Base-by-base conservation (phyloP, 1,140 invertebrate species). In the Zeugodacus cucurbitae region DNA sequence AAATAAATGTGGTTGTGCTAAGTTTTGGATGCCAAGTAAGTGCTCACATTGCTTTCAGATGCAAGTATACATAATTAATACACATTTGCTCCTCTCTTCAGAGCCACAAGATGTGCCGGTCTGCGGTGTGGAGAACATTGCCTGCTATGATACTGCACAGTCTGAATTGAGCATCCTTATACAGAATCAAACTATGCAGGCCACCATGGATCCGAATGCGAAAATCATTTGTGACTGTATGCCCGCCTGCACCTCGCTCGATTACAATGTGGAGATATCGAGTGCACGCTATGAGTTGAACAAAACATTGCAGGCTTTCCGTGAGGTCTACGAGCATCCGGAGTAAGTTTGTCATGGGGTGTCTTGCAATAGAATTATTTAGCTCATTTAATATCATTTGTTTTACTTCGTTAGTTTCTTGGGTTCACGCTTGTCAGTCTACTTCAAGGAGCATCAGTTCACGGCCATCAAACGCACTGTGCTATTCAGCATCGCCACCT, bases 11-110 rank as follows among this genome's bases (percentile, higher is more conserved):
- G 94, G 95, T 1, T 97, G 96, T 89, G 95, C 96, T 37, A 94
- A 95, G 88, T 96, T 95, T 90, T 95, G 95, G 91, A 96, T 96
- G 95, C 96, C 96, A 86, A 95, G 96, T 96, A 91, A 95, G 89
- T 89, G 64, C 32, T 7, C 44, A 22, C 58, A 62, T 4, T 10
- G 3, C 48, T 54, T 54, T 54, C 2, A 17, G 0, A 54, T 54
- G 11, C 5, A 54, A 3, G 14, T 20, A 20, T 17, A 3, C 20
- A 54, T 54, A 5, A 1, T 20, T 54, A 54, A 74, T 7, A 8
- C 2, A 26, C 26, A 32, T 14, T 87, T 26, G 37, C 41, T 11
- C 1, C 17, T 26, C 17, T 41, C 41, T 17, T 6, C 20, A 93
- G 92, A 93, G 74, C 91, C 91, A 7, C 54, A 90, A 57, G 89